These are phyloP conservation scores for Apotomis betuletana DNA, from an alignment of 2,888 invertebrate species.

Conservation along the genomic window DNA sequence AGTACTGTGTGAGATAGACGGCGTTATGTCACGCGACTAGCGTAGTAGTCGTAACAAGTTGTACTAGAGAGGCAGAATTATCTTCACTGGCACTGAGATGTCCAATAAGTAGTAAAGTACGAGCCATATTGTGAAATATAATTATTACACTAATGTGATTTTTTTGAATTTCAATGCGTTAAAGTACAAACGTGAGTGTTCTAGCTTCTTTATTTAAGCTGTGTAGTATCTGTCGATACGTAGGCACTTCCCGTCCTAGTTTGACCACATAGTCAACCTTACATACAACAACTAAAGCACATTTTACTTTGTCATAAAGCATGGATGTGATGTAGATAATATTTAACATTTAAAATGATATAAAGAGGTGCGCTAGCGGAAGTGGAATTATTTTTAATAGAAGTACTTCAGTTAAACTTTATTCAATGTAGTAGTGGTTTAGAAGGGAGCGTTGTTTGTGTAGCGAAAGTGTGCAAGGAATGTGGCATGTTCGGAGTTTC, in stretches of 20 bases:
- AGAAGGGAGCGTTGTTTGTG: not conserved
- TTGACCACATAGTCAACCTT: not conserved
- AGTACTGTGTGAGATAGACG: too few species aligned
- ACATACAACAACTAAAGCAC: not conserved
- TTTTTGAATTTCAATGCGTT: too few species aligned
- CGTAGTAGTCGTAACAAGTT: too few species aligned
- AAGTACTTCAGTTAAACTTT: conserved; percentile 12
- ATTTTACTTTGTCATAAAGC: conserved; percentile 1
- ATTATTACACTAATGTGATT: too few species aligned
- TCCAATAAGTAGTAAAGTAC: too few species aligned
- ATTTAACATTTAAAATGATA: conserved; percentile 29
- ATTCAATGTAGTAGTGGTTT: not conserved
- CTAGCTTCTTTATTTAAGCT: conserved; percentile 21
- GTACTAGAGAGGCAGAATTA: too few species aligned
- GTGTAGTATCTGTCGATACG: conserved; percentile 21
- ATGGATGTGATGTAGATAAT: conserved; percentile 25
- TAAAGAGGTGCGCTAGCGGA: conserved; percentile 30
- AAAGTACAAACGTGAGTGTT: not conserved
- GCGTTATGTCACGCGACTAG: too few species aligned
- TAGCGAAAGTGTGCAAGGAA: not conserved
- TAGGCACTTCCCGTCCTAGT: conserved; percentile 17
- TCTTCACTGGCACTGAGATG: too few species aligned
- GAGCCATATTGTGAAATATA: too few species aligned
- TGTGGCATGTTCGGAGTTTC: too few species aligned
- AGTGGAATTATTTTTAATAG: conserved; percentile 19